Base-by-base conservation (phyloP, 2,888 invertebrate species). In the Anagyrus pseudococci region DNA sequence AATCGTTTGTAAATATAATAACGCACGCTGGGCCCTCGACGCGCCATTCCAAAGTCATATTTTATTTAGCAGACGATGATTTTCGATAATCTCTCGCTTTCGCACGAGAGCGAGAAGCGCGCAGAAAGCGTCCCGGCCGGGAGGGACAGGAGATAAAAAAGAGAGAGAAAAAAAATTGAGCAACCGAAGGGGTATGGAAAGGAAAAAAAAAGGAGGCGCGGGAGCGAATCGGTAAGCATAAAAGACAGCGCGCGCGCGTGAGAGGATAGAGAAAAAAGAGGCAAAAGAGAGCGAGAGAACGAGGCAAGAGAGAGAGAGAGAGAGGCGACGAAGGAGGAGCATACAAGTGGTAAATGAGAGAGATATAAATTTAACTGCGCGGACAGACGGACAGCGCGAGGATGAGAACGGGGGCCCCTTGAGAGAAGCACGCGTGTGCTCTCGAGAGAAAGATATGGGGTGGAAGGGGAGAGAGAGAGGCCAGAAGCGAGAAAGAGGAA, bases 291-390 rank as follows among this genome's bases (percentile, higher is more conserved):
- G n/a, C n/a, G n/a, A n/a, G n/a, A n/a, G n/a, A n/a, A n/a, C n/a
- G n/a, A n/a, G n/a, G n/a, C n/a, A n/a, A 43, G 54, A 43, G 54
- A 20, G 26, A 44, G 44, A 22, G 4, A 29, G 29, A 10, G 47
- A 40, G 22, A 7, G 29, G 25, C 23, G 37, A 37, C 54, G 48
- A 54, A 20, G 47, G 26, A 40, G 23, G 48, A 52, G 50, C 47
- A 43, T n/a, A 37, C 47, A 48, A 59, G 53, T 46, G 62, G 58
- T 58, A 62, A 66, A 62, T 48, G 62, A 59, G 61, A 62, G 63
- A 59, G 61, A 67, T 56, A 62, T 58, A 67, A 61, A 67, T 61
- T 61, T 55, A 67, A 61, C 64, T 29, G 61, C 61, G 54, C 52
- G 60, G 64, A 64, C 64, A 61, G 64, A 64, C 54, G 57, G 60